Evolutionary conservation across 2,113 vertebrate genomes (phyloP).

Genomic region (Sclerurus mexicanus): DNA sequence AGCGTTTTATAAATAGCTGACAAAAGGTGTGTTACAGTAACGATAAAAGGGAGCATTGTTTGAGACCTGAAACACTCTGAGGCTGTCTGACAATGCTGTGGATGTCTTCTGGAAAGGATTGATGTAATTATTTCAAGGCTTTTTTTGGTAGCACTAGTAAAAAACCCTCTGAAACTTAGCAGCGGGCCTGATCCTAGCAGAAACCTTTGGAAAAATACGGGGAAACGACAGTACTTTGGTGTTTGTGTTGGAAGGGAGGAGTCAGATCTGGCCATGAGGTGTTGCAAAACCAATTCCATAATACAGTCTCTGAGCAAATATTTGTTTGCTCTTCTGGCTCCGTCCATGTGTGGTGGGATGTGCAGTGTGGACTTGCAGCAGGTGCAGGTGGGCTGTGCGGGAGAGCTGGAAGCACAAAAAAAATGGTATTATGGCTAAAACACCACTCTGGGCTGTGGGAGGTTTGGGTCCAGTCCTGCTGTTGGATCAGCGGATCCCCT

Average conservation of each 20-base stretch:
- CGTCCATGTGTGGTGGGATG: background rate
- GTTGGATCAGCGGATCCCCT: fast-evolving
- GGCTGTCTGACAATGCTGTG: background rate
- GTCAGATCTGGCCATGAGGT: background rate
- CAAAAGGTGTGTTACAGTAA: background rate
- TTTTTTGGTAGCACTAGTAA: background rate
- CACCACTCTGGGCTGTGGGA: background rate
- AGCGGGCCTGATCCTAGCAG: background rate
- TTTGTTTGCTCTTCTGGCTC: background rate
- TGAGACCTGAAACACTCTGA: background rate
- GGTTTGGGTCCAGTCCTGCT: background rate
- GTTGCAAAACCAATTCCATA: background rate
- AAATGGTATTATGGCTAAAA: background rate
- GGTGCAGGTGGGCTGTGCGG: background rate
- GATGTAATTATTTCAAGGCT: background rate
- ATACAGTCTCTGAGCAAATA: background rate
- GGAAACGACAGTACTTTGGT: background rate
- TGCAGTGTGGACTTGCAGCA: background rate
- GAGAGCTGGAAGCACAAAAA: background rate
- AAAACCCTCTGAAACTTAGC: background rate
- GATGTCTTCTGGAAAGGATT: background rate
- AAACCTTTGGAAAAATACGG: background rate
- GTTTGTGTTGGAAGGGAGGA: background rate
- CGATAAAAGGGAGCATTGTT: background rate
- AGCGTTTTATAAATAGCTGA: background rate